Evolutionary conservation across 2,888 invertebrate genomes (phyloP), one percentile per base, ranked within the genome.

Genomic region (Glomeris marginata): DNA sequence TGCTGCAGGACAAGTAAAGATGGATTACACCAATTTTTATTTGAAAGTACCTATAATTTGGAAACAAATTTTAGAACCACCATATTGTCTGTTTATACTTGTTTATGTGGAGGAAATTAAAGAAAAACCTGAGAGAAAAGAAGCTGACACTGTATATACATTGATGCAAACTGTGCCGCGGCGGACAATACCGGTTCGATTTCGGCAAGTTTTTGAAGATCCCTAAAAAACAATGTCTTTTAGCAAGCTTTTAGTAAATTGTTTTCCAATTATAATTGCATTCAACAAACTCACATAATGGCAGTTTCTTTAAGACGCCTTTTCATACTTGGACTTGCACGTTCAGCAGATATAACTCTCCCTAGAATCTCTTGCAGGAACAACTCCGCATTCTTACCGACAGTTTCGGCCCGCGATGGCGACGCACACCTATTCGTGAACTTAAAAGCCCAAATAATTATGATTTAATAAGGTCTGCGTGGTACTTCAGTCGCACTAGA

Each of bases 161-260:
- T 70, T 13, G 84, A 80, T 44, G 84, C 78, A 65, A 87, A 87
- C 63, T 82, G 79, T 8, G 87, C 84, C 2, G 84, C 80, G 16
- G 85, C 84, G 18, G 80, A 76, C 65, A 84, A 80, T 11, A 55
- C 58, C 1, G 59, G 62, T 54, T 71, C 71, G 47, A 72, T 60
- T 52, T 67, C 63, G 15, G 66, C 62, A 36, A 71, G 72, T 66
- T 79, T 73, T 59, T 76, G 72, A 20, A 84, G 69, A 61, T 83
- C 82, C 54, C 76, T 51, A 37, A 22, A 48, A n/a, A 40, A 45
- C 33, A 45, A 45, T 35, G 10, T 28, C 13, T 34, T 11, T 34
- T n/a, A n/a, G n/a, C n/a, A n/a, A n/a, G n/a, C n/a, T n/a, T n/a
- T n/a, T n/a, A n/a, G n/a, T n/a, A n/a, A n/a, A n/a, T n/a, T n/a